Conservation (phyloP, 1,140 invertebrate genomes). For the Glossosoma conforme region DNA sequence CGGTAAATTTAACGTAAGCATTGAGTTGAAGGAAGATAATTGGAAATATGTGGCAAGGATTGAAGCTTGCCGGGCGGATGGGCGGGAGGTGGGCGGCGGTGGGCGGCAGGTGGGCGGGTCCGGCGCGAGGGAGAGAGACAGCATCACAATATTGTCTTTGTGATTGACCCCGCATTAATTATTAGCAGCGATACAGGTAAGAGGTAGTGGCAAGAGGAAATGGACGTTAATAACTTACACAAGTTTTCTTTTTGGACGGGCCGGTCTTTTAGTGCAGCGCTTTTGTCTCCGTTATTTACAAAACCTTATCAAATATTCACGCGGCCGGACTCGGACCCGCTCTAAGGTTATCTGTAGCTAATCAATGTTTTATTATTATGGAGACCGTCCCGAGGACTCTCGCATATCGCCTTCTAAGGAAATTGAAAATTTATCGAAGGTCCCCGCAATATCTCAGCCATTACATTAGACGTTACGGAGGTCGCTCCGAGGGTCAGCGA, state of each 20-base stretch:
- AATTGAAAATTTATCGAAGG: constrained; percentile 28
- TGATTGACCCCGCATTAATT: constrained; percentile 53
- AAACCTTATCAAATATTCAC: constrained; percentile 28
- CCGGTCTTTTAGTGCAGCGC: constrained; percentile 20
- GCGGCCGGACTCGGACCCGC: constrained; percentile 8
- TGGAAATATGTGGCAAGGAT: too few species aligned
- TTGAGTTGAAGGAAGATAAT: too few species aligned
- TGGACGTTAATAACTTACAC: constrained; percentile 39
- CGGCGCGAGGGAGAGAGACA: constrained; percentile 41
- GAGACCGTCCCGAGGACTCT: constrained; percentile 14
- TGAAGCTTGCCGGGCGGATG: neutral
- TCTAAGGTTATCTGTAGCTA: constrained; percentile 25
- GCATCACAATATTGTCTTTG: constrained; percentile 43
- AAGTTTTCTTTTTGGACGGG: constrained; percentile 39
- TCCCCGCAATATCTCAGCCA: constrained; percentile 12
- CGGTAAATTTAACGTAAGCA: too few species aligned
- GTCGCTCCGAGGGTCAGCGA: constrained; percentile 5
- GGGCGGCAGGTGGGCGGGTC: constrained; percentile 16
- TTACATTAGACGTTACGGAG: constrained; percentile 11
- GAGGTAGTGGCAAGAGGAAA: constrained; percentile 38
- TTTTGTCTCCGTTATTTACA: constrained; percentile 26
- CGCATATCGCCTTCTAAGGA: constrained; percentile 8
- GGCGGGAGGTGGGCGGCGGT: neutral
- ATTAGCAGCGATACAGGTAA: constrained; percentile 48
- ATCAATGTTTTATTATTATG: constrained; percentile 32